These are phyloP conservation scores for Linnaemya vulpina DNA, from an alignment of 2,888 invertebrate genomes.

Conservation along the genomic window DNA sequence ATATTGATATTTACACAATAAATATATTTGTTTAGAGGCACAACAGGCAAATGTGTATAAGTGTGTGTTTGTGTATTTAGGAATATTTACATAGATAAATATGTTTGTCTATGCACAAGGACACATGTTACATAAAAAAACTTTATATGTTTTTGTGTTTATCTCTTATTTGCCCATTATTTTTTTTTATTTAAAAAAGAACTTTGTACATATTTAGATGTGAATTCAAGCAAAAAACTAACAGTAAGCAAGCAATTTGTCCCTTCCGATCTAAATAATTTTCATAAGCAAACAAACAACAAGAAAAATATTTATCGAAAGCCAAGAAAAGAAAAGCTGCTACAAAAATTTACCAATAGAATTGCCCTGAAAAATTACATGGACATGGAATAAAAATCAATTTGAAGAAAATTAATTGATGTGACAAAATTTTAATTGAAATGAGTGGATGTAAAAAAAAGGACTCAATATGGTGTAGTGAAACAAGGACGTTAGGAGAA, in stretches of 20 bases:
- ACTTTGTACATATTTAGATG: constrained; percentile 49
- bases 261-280: constrained; percentile 47
- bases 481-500: too few species aligned
- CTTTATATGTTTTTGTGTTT: constrained; percentile 37
- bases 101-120: constrained; percentile 49
- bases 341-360: neutral
- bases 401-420: constrained; percentile 31
- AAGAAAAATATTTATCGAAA: constrained; percentile 37
- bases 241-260: constrained; percentile 64
- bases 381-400: neutral
- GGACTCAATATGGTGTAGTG: neutral
- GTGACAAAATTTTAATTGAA: constrained; percentile 43
- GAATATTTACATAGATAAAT: constrained; percentile 67
- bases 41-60: neutral
- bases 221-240: constrained; percentile 68
- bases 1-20: constrained; percentile 71
- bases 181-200: constrained; percentile 1
- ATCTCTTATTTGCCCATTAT: constrained; percentile 18
- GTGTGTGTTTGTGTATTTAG: neutral
- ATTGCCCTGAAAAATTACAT: neutral
- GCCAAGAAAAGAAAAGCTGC: neutral
- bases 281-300: constrained; percentile 11
- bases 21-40: constrained; percentile 66
- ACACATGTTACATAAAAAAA: constrained; percentile 48
- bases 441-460: neutral